Evolutionary conservation across 2,113 vertebrate species (phyloP), one percentile per base, ranked within the genome.

Genomic region (Indri indri): DNA sequence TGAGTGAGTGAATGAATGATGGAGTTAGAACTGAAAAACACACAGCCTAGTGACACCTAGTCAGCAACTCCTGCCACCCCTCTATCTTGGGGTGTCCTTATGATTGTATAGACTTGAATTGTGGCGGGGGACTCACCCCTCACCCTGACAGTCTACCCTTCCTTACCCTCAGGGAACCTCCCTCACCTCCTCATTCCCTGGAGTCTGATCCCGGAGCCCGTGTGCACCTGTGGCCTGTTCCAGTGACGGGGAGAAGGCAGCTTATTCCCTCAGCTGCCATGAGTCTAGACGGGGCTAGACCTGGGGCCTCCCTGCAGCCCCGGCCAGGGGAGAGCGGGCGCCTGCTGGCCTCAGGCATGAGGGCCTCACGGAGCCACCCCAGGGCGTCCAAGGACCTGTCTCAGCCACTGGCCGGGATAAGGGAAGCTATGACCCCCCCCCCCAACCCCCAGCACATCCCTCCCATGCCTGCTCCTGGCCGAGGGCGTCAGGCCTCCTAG

Each of bases 401-500:
- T 50, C 17, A 22, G 30, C 27, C 12, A 1, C 52, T 5, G 17
- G 63, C 71, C 6, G 71, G 71, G 32, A n/a, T 16, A 17, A 32
- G 37, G 6, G 65, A 73, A 54, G 32, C 91, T 59, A 4, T 0
- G 6, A 54, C 17, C 52, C 6, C 14, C 22, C 52, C 6, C 20
- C 16, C 23, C 30, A 18, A 6, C 16, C 22, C 10, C 27, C 45
- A 71, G 63, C 16, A 30, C 27, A 9, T 2, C 37, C 59, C 40
- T 40, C 68, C 18, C 14, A 0, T 6, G 8, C 17, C 83, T 87
- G 22, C 74, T 23, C 14, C 22, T 34, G 40, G 34, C 61, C 81
- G 32, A 1, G 13, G 52, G 22, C 22, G 0, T 4, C 1, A n/a
- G 40, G 37, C 20, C 8, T 47, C 50, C 22, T 2, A 0, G 2